Evolutionary conservation across 1,140 invertebrate genomes (phyloP).

Genomic region (Mizuhopecten yessoensis): DNA sequence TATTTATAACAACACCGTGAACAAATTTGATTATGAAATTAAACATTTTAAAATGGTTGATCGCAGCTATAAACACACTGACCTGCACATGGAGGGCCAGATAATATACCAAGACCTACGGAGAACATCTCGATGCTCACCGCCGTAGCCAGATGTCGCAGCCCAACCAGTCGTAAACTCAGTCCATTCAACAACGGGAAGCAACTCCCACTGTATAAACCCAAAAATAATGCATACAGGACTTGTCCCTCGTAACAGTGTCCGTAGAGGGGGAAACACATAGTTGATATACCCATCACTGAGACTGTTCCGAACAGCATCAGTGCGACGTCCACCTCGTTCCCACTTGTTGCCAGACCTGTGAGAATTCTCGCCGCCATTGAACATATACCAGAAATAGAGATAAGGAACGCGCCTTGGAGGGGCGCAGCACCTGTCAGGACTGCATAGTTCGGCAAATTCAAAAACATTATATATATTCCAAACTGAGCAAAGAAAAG

Average conservation of each 20-base stretch:
- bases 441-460: conserved; percentile 51
- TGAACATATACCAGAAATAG: conserved; percentile 44
- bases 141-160: conserved; percentile 11
- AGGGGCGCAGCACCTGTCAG: neutral
- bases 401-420: conserved; percentile 4
- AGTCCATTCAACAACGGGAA: conserved; percentile 44
- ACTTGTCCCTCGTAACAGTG: conserved; percentile 7
- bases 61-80: neutral
- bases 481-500: conserved; percentile 40
- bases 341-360: conserved; percentile 32
- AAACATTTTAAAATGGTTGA: too few species aligned
- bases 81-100: conserved; percentile 54
- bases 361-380: neutral
- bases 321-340: conserved; percentile 29
- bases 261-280: conserved; percentile 42
- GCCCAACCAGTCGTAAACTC: conserved; percentile 46
- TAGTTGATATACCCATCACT: neutral
- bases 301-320: conserved; percentile 40
- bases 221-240: neutral
- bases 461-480: conserved; percentile 48
- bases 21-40: too few species aligned
- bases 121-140: conserved; percentile 46
- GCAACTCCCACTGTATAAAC: conserved; percentile 34
- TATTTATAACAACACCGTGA: too few species aligned
- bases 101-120: conserved; percentile 42